A percentile compares a stretch with the other conserved stretches of the same genome.
Evolutionary conservation across 2,797 vertebrate genomes (phyloP).

Genomic region (Sus cebifrons): DNA sequence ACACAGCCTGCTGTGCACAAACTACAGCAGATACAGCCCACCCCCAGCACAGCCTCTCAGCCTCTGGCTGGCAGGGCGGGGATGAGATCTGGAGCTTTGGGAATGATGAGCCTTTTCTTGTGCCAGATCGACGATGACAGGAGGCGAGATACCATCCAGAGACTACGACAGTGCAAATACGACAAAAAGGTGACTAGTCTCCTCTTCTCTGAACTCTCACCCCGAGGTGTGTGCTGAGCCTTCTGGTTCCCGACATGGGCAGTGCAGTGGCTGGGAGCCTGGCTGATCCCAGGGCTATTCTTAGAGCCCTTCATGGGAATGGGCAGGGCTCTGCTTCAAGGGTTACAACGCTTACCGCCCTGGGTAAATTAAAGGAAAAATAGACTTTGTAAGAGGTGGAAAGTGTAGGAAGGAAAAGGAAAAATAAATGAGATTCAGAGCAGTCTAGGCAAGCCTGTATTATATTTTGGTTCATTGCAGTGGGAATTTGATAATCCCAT

Average conservation of each 20-base stretch:
- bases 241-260: background rate
- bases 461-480: background rate
- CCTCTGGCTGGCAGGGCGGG: background rate
- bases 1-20: background rate
- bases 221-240: background rate
- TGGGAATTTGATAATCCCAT: background rate
- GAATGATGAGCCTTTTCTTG: constrained; percentile 70
- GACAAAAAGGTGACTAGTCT: constrained; percentile 95
- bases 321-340: background rate
- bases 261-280: fast-evolving
- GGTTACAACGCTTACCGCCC: background rate
- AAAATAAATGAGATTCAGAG: background rate
- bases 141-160: constrained; percentile 93
- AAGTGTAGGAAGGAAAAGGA: background rate
- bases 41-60: background rate
- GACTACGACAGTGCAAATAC: constrained; percentile 94
- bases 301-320: background rate
- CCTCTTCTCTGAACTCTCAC: background rate
- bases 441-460: background rate
- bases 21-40: background rate
- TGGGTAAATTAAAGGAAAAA: background rate
- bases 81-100: background rate
- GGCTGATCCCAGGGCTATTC: background rate
- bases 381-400: background rate
- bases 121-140: constrained; percentile 96